Conservation (phyloP, 2,797 vertebrate species). For the Lateolabrax maculatus region DNA sequence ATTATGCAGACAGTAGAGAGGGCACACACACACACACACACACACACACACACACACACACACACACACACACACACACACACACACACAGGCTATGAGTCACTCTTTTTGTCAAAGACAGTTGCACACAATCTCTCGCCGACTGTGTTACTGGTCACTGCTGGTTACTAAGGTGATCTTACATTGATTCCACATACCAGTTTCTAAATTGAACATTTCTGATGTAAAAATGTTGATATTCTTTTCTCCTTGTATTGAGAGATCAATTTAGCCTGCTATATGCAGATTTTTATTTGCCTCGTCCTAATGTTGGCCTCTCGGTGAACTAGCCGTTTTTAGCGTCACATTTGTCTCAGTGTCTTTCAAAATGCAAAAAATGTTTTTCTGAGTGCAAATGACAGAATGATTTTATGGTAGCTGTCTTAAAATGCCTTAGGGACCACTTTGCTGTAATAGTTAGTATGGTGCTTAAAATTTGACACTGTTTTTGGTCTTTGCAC, state of each 20-base stretch:
- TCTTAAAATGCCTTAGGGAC: conserved; percentile 45
- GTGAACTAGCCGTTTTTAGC: conserved; percentile 17
- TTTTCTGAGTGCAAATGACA: conserved; percentile 57
- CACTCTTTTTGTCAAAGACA: conserved; percentile 7
- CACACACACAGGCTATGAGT: conserved; percentile 5
- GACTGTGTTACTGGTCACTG: conserved; percentile 11
- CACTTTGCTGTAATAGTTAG: conserved; percentile 49
- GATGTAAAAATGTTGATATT: conserved; percentile 12
- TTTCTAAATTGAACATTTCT: conserved; percentile 14
- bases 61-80: too few relatives aligned
- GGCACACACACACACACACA: background rate
- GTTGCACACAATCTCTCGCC: background rate
- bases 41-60: too few relatives aligned
- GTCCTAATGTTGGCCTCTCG: conserved; percentile 1
- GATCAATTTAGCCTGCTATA: conserved; percentile 14
- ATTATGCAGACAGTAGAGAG: conserved; percentile 15
- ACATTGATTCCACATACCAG: background rate
- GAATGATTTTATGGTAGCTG: conserved; percentile 61
- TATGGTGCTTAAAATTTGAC: conserved; percentile 44
- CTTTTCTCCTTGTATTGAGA: conserved; percentile 9
- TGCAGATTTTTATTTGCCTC: conserved; percentile 14
- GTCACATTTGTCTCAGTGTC: conserved; percentile 30
- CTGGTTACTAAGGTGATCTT: conserved; percentile 26
- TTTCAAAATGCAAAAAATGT: conserved; percentile 29
- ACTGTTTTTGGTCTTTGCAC: conserved; percentile 34